Evolutionary conservation across 2,888 invertebrate genomes (phyloP), one percentile per base, ranked within the genome.

Genomic region (Caenorhabditis parvicauda): DNA sequence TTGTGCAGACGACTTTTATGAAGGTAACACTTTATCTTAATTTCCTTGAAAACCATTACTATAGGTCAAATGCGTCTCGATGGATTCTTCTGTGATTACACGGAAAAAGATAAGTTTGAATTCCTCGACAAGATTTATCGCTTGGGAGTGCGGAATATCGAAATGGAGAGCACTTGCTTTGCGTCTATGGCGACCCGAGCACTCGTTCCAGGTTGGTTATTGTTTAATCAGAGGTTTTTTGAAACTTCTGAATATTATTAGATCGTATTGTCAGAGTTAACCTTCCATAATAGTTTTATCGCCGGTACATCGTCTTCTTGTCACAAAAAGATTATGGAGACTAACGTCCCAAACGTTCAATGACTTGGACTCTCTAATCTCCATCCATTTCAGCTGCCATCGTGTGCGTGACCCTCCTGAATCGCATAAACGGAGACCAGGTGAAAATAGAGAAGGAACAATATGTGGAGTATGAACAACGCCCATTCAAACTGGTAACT

Each of bases 1-100:
- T 88, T 94, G 95, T 84, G 90, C 95, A 9, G 89, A 91, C 80
- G 96, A 96, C 83, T 98, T 98, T 82, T 98, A 96, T 82, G 96
- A 98, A 87, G 93, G 90, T 77, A 14, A 5, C n/a, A n/a, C n/a
- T n/a, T n/a, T n/a, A n/a, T n/a, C n/a, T n/a, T n/a, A n/a, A n/a
- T n/a, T n/a, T n/a, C n/a, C n/a, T n/a, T n/a, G n/a, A n/a, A n/a
- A n/a, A n/a, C n/a, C n/a, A n/a, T 21, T 43, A 12, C 25, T 22
- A 22, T 21, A 90, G 91, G 92, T 28, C 95, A 96, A 84, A 94
- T 91, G 19, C 87, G 96, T 39, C 84, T 93, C 68, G 95, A 96
- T 82, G 95, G 96, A 1, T 94, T 94, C 3, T 94, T 95, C 84
- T 95, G 95, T 83, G 92, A 93, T 76, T 94, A 91, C 84, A 87